phyloP scores from a whole-genome alignment of 2,888 invertebrate genomes.

The Chloroclysta siterata region DNA sequence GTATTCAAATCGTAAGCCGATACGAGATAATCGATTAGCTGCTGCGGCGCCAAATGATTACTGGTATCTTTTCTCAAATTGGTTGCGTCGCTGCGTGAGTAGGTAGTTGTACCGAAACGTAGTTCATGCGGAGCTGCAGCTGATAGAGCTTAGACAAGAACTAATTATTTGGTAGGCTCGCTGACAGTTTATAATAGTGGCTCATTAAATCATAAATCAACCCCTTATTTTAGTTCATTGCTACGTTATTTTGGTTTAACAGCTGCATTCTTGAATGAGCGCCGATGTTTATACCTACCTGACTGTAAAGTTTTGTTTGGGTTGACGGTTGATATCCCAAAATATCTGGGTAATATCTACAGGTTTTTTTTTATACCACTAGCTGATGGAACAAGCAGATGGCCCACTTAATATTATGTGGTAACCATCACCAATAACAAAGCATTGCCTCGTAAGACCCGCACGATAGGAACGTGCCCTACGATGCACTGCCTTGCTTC shows the following conservation, averaged over 20 bases:
- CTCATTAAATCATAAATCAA: conserved; percentile 26
- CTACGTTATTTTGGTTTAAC: conserved; percentile 13
- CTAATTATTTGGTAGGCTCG: conserved; percentile 33
- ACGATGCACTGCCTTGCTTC: too few species aligned
- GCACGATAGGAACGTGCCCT: too few species aligned
- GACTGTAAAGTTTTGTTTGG: not conserved
- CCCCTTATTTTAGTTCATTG: conserved; percentile 28
- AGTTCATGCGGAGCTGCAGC: not conserved
- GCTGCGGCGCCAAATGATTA: conserved; percentile 6
- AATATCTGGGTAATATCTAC: not conserved
- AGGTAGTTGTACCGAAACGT: not conserved
- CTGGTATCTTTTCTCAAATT: not conserved
- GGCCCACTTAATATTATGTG: too few species aligned
- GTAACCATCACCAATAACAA: too few species aligned
- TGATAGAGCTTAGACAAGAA: conserved; percentile 16
- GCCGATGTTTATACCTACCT: not conserved
- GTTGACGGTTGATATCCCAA: not conserved
- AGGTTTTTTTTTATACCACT: too few species aligned
- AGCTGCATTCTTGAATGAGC: not conserved
- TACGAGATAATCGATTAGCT: conserved; percentile 1
- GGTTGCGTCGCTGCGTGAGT: not conserved
- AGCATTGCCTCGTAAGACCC: too few species aligned
- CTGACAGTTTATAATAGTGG: conserved; percentile 35
- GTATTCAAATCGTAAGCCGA: conserved; percentile 34
- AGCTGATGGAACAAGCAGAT: too few species aligned